Base-by-base conservation (phyloP, 2,113 vertebrate genomes). In the Theropithecus gelada region DNA sequence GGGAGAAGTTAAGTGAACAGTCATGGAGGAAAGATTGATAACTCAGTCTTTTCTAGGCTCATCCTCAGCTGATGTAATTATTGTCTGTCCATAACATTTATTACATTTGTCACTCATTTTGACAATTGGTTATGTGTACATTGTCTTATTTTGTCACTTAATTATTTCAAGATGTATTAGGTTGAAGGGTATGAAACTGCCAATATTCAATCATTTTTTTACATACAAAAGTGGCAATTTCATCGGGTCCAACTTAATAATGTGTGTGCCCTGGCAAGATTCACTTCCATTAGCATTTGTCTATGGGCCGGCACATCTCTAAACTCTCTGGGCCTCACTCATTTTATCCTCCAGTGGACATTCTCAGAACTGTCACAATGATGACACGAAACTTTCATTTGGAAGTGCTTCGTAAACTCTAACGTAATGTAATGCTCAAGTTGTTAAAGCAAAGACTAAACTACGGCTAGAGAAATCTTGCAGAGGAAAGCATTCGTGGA, bases 21-120 rank as follows among this genome's bases (percentile, higher is more conserved):
- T 45, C 32, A 12, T 48, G 38, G 9, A 96, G 25, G 22, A 72
- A 57, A 75, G 22, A 68, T 27, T 66, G 20, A 64, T 89, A 86
- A 38, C 23, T 57, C 43, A 61, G 48, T 64, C 27, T 80, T 75
- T 32, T 23, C 16, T 76, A 22, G 6, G 11, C 12, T 80, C 45
- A 40, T 89, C 6, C 8, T 70, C 38, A 95, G 8, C 66, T 64
- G 70, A 92, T 59, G 12, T 25, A 61, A 72, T 78, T 88, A 80
- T 82, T 83, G 55, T 72, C 30, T 82, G 27, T 80, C 25, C 66
- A 59, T 86, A 82, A 30, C 45, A 79, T 79, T 91, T 80, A 72
- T 81, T 88, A 66, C 70, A 81, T 85, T 90, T 94, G 48, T 88
- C 88, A 81, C 68, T 95, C 81, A 95, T 95, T 95, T 85, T 93